Evolutionary conservation across 2,797 vertebrate genomes (phyloP), one percentile per base, ranked within the genome.

Genomic region (Esox masquinongy): DNA sequence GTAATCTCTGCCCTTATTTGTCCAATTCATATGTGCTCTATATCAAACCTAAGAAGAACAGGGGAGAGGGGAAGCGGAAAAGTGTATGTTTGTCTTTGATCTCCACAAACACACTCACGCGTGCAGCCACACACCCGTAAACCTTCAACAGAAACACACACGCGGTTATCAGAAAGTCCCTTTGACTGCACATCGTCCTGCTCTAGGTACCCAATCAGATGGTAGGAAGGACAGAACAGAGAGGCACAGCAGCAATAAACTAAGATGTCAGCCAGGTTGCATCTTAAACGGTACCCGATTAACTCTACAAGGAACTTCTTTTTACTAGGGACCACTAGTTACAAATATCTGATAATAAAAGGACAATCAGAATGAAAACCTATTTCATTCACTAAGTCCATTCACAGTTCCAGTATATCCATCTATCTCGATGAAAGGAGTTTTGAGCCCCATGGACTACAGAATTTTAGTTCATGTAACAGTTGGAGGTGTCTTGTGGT

Each of bases 1-100:
- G 80, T 86, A 73, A 83, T 75, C 79, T 76, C 70, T 84, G 67
- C 75, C 76, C 73, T 29, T 73, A 74, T 90, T 90, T 88, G 79
- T 88, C 61, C 74, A 83, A 81, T 84, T 84, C 77, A 83, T 71
- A 84, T 88, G 86, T 80, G 75, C 69, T 83, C 17, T 88, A 83
- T 80, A 81, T 88, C 86, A 85, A 82, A 80, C 70, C 19, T 16
- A 49, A 8, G 29, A 49, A 50, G 79, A 76, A 51, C 36, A 59
- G 14, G 63, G 43, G 47, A 50, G 61, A 49, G 17, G 15, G 56
- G n/a, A 63, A 9, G 15, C 29, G 2, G 19, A 19, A 47, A 71
- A 49, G 64, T 73, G 72, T 75, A 70, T 73, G 71, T 73, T 51
- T 64, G 4, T 11, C 72, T 72, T 77, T 85, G 79, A 80, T 81